These are phyloP conservation scores for Pegoplata infirma DNA, from an alignment of 2,888 invertebrate genomes.

Conservation along the genomic window DNA sequence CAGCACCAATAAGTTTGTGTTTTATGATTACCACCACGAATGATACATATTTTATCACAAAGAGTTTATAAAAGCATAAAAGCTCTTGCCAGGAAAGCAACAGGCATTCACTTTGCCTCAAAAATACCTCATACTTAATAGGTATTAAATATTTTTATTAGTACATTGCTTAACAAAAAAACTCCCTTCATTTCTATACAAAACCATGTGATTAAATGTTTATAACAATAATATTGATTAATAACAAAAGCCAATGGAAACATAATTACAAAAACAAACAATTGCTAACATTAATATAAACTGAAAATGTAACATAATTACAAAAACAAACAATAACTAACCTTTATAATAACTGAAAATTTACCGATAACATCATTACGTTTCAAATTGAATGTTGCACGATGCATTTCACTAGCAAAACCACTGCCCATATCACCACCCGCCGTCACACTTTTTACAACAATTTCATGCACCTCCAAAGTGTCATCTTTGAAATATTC, in stretches of 20 bases:
- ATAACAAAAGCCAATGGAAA: neutral
- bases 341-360: slow-evolving; percentile 76
- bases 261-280: neutral
- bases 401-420: slow-evolving; percentile 77
- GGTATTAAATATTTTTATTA: too few species aligned
- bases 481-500: slow-evolving; percentile 75
- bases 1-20: too few species aligned
- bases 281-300: too few species aligned
- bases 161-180: too few species aligned
- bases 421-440: slow-evolving; percentile 69
- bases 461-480: slow-evolving; percentile 69
- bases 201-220: slow-evolving; percentile 31
- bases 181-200: too few species aligned
- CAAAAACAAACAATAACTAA: slow-evolving; percentile 32
- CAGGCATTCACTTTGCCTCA: neutral
- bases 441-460: slow-evolving; percentile 68
- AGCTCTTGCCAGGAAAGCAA: too few species aligned
- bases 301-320: too few species aligned
- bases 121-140: too few species aligned
- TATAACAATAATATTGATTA: slow-evolving; percentile 40
- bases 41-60: too few species aligned
- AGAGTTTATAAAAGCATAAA: too few species aligned
- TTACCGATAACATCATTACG: slow-evolving; percentile 70
- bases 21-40: too few species aligned
- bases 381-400: slow-evolving; percentile 73